These are phyloP conservation scores for Anadara kagoshimensis DNA, from an alignment of 1,140 invertebrate genomes.

Conservation along the genomic window DNA sequence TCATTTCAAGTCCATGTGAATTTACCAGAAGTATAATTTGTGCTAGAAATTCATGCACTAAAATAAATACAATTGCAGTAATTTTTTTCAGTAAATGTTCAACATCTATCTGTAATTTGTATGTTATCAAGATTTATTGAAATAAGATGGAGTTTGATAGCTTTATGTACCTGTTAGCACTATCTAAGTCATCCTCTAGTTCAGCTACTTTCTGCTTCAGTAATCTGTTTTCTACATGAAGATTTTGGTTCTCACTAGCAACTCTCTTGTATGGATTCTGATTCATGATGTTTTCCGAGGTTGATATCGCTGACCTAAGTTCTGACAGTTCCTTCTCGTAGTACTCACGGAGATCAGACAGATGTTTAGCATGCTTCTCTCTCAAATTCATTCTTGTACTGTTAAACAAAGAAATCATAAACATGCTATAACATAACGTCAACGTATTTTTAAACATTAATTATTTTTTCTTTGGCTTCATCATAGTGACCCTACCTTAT, in stretches of 20 bases:
- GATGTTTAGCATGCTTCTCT: slow-evolving; percentile 61
- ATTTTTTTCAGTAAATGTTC: too few species aligned
- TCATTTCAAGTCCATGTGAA: too few species aligned
- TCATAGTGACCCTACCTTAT: too few species aligned
- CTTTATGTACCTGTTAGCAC: slow-evolving; percentile 38
- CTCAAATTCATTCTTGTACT: slow-evolving; percentile 48
- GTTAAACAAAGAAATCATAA: slow-evolving; percentile 3
- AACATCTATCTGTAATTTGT: too few species aligned
- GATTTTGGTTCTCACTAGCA: slow-evolving; percentile 32
- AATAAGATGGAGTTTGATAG: too few species aligned
- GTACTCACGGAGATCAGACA: slow-evolving; percentile 58
- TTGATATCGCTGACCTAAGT: slow-evolving; percentile 34
- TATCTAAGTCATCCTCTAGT: slow-evolving; percentile 44
- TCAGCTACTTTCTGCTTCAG: slow-evolving; percentile 43
- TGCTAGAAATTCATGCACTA: too few species aligned
- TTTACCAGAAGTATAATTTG: too few species aligned
- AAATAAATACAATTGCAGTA: too few species aligned
- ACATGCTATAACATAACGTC: too few species aligned
- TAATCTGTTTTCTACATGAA: slow-evolving; percentile 47
- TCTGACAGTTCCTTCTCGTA: slow-evolving; percentile 62
- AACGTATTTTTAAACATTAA: too few species aligned
- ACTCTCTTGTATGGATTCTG: slow-evolving; percentile 25
- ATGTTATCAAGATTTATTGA: too few species aligned
- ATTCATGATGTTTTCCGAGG: slow-evolving; percentile 24
- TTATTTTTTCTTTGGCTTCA: too few species aligned